These are phyloP conservation scores for Oedothorax gibbosus DNA, from an alignment of 1,140 invertebrate genomes.

Conservation along the genomic window DNA sequence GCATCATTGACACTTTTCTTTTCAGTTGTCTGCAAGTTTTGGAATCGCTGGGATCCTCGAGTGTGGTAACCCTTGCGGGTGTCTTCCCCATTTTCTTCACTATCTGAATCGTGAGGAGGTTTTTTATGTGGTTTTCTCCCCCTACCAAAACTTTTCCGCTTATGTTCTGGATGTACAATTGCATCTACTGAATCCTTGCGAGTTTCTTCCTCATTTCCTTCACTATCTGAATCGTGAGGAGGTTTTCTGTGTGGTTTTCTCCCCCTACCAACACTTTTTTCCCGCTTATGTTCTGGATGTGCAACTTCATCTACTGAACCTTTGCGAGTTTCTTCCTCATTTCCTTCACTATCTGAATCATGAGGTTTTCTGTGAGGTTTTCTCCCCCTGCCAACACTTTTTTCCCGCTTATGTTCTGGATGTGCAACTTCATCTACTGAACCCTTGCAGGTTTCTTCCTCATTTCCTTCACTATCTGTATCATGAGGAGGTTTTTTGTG, in stretches of 20 bases:
- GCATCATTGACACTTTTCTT: conserved; percentile 38
- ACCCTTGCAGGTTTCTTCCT: not conserved
- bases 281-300: too few species aligned
- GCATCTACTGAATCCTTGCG: not conserved
- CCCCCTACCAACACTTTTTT: too few species aligned
- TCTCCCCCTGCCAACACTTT: not conserved
- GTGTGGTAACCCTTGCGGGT: conserved; percentile 44
- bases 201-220: not conserved
- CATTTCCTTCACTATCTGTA: not conserved
- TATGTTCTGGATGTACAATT: not conserved
- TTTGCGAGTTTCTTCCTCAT: too few species aligned
- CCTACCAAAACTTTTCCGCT: not conserved
- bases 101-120: conserved; percentile 22
- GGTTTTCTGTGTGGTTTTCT: not conserved
- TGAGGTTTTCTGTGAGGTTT: not conserved
- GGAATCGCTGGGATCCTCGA: conserved; percentile 13
- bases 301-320: too few species aligned
- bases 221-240: not conserved
- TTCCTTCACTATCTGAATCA: not conserved
- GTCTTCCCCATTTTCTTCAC: conserved; percentile 43
- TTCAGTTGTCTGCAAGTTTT: not conserved
- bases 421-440: not conserved
- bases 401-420: too few species aligned
- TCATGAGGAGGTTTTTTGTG: not conserved
- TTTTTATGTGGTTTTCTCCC: not conserved